Evolutionary conservation across 2,888 invertebrate genomes (phyloP).

Genomic region (Digitonthophagus gazella): DNA sequence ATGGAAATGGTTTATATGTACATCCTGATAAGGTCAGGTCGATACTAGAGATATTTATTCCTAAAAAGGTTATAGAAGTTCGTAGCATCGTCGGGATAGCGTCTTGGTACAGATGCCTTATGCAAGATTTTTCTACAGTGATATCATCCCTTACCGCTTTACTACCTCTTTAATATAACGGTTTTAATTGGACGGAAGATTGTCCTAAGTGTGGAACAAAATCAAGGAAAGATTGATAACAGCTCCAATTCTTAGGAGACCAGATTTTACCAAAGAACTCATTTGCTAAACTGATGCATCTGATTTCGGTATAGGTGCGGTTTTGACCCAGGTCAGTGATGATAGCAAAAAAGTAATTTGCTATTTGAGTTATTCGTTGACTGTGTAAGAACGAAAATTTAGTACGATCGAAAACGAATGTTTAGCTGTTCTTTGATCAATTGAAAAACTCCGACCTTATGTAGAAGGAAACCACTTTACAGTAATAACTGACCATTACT

Average conservation of each 20-base stretch:
- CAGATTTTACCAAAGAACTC: slow-evolving; percentile 27
- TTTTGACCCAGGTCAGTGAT: slow-evolving; percentile 15
- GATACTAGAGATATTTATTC: slow-evolving; percentile 27
- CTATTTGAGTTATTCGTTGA: slow-evolving; percentile 24
- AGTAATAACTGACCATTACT: slow-evolving; percentile 17
- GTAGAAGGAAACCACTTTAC: slow-evolving; percentile 24
- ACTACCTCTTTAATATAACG: slow-evolving; percentile 22
- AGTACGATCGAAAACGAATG: slow-evolving; percentile 29
- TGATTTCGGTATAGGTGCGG: slow-evolving; percentile 31
- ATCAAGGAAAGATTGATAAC: slow-evolving; percentile 22
- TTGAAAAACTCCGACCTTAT: slow-evolving; percentile 30
- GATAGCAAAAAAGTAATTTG: slow-evolving; percentile 21
- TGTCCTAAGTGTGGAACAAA: slow-evolving; percentile 14
- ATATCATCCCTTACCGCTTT: slow-evolving; percentile 25
- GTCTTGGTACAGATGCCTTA: slow-evolving; percentile 29
- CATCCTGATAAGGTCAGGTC: slow-evolving; percentile 35
- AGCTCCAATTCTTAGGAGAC: slow-evolving; percentile 27
- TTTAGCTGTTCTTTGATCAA: slow-evolving; percentile 23
- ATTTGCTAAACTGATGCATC: slow-evolving; percentile 33
- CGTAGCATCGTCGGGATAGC: slow-evolving; percentile 29
- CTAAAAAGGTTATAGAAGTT: slow-evolving; percentile 29
- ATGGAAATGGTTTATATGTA: slow-evolving; percentile 32
- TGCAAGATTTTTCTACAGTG: slow-evolving; percentile 24
- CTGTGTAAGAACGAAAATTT: slow-evolving; percentile 29
- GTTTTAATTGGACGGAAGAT: slow-evolving; percentile 18